Conservation (phyloP, 2,888 invertebrate genomes). For the Drosophila austrosaltans region DNA sequence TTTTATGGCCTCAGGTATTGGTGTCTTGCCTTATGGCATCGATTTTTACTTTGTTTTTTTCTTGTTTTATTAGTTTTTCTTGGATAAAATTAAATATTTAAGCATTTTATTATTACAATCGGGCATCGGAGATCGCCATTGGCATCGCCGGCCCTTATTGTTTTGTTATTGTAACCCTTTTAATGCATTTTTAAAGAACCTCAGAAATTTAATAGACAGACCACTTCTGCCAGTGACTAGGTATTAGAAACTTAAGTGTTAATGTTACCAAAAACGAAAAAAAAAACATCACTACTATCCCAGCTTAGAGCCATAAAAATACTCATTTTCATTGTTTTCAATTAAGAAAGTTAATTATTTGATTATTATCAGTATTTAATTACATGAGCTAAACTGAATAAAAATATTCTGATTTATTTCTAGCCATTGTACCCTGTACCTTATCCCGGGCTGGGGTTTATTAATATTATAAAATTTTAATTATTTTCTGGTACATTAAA, state of each 20-base stretch:
- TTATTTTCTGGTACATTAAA: background rate
- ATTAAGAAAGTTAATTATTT: conserved; percentile 82
- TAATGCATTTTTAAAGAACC: conserved; percentile 75
- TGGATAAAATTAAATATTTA: conserved; percentile 71
- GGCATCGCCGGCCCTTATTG: conserved; percentile 23
- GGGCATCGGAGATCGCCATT: background rate
- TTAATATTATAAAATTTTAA: background rate
- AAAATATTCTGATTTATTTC: conserved; percentile 61
- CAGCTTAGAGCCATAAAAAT: conserved; percentile 56
- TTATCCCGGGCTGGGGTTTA: conserved; percentile 5
- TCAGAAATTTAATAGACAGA: conserved; percentile 67
- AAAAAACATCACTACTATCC: conserved; percentile 28
- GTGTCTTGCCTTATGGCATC: conserved; percentile 71
- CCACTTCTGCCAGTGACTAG: conserved; percentile 1
- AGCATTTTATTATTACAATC: conserved; percentile 59
- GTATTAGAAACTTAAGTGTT: conserved; percentile 58
- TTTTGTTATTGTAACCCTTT: conserved; percentile 48
- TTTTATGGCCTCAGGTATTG: conserved; percentile 62
- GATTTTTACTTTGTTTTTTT: conserved; percentile 52
- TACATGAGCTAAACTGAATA: conserved; percentile 55
- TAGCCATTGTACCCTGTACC: conserved; percentile 32
- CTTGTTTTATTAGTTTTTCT: conserved; percentile 59
- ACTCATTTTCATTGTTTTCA: conserved; percentile 78
- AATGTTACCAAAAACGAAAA: conserved; percentile 64
- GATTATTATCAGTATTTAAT: conserved; percentile 81